Evolutionary conservation across 35 echinoderm and acorn worm species (phyloP).

Genomic region (Strongylocentrotus purpuratus): DNA sequence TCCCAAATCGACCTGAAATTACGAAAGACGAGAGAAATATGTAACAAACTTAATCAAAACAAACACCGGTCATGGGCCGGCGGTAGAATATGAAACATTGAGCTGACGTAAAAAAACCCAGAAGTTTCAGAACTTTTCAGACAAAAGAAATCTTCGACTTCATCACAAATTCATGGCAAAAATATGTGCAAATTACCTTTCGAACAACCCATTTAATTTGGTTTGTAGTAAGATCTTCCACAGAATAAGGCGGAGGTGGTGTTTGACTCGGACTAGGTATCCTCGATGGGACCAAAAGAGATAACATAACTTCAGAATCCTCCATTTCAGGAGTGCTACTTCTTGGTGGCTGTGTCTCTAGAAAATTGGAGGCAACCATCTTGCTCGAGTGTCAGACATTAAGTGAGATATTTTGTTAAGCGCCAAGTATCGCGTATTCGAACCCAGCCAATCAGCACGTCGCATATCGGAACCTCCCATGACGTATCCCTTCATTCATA

Average conservation of each 20-base stretch:
- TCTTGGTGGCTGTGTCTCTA: constrained; percentile 8
- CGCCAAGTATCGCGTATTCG: neutral
- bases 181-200: constrained; percentile 9
- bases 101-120: neutral
- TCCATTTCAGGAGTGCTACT: constrained; percentile 44
- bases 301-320: neutral
- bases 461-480: neutral
- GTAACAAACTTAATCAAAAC: neutral
- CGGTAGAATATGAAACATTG: too few relatives aligned
- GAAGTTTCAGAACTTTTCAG: neutral
- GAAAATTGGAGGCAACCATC: constrained; percentile 22
- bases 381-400: constrained; percentile 39
- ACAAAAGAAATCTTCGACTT: too few relatives aligned
- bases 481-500: constrained; percentile 50
- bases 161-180: neutral
- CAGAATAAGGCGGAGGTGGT: constrained; percentile 28
- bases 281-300: neutral
- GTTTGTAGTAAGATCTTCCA: neutral
- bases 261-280: neutral
- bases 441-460: constrained; percentile 16
- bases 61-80: neutral
- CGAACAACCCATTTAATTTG: constrained; percentile 38
- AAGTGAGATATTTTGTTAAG: neutral
- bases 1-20: constrained; percentile 25
- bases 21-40: neutral